A percentile compares a stretch with the other conserved stretches of the same genome.
Conservation (phyloP, 2,113 vertebrate species). For the Thinocorus orbignyianus region DNA sequence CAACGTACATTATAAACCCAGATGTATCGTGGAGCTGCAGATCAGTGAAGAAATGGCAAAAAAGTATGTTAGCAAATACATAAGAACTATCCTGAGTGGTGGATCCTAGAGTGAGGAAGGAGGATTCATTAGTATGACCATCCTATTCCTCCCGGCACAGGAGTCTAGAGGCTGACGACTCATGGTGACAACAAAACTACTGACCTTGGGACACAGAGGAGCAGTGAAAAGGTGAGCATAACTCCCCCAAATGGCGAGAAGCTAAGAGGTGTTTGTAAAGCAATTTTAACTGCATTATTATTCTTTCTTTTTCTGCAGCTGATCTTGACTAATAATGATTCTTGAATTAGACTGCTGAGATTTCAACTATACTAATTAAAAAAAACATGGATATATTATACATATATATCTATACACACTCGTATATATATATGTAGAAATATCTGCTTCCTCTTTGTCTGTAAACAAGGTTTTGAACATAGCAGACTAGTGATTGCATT, state of each 20-base stretch:
- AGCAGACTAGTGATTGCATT: neutral
- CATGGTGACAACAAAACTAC: neutral
- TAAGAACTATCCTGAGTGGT: neutral
- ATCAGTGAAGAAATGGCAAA: neutral
- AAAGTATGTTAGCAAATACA: neutral
- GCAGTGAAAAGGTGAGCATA: neutral
- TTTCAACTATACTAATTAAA: neutral
- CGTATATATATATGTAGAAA: neutral
- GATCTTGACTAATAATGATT: neutral
- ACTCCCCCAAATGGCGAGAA: neutral
- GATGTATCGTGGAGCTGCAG: neutral
- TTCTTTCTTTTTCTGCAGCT: neutral
- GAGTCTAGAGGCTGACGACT: neutral
- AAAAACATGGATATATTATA: neutral
- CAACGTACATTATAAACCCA: neutral
- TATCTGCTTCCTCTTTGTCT: neutral
- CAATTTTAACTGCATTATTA: neutral
- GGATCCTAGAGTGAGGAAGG: neutral
- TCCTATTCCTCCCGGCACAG: no score
- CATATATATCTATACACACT: fast-evolving
- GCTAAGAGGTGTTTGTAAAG: neutral
- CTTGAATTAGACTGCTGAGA: neutral
- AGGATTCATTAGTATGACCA: neutral
- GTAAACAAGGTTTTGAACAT: neutral
- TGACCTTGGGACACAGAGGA: neutral